These are phyloP conservation scores for Euclidia mi DNA, from an alignment of 2,888 invertebrate species.

Conservation along the genomic window DNA sequence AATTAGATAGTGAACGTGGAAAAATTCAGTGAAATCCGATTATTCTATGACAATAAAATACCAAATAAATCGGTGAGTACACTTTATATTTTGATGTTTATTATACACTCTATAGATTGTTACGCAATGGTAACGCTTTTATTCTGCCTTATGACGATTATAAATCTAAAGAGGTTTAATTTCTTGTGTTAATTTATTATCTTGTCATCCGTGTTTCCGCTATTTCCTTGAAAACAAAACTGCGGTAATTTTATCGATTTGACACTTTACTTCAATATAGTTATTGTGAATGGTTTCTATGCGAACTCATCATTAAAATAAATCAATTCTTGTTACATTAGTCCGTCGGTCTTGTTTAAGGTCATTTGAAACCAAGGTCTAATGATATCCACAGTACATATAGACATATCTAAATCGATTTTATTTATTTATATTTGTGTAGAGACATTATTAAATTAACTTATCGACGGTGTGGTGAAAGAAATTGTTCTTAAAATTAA, in stretches of 20 bases:
- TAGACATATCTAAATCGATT: not conserved
- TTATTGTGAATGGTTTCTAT: conserved; percentile 74
- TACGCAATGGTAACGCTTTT: conserved; percentile 54
- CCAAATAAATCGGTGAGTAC: conserved; percentile 70
- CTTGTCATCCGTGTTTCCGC: conserved; percentile 36
- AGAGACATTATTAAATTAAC: not conserved
- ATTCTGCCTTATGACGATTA: conserved; percentile 19
- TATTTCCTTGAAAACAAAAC: conserved; percentile 83
- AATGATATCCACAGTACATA: not conserved
- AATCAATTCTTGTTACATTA: conserved; percentile 59
- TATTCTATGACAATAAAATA: conserved; percentile 79
- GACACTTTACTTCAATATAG: conserved; percentile 77
- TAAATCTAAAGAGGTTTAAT: conserved; percentile 25
- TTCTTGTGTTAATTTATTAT: conserved; percentile 19
- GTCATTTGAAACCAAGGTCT: conserved; percentile 34
- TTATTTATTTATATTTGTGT: conserved; percentile 6
- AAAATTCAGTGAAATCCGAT: conserved; percentile 68
- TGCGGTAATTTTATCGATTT: conserved; percentile 91
- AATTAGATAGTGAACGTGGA: conserved; percentile 84
- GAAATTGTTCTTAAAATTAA: too few species aligned
- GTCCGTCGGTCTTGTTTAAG: conserved; percentile 24
- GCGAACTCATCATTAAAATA: conserved; percentile 66
- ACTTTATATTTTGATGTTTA: conserved; percentile 61
- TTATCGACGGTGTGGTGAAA: too few species aligned
- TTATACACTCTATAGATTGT: conserved; percentile 51